A percentile compares a stretch with the other conserved stretches of the same genome.
Conservation (phyloP, 1,140 invertebrate species). For the Hyles vespertilio region DNA sequence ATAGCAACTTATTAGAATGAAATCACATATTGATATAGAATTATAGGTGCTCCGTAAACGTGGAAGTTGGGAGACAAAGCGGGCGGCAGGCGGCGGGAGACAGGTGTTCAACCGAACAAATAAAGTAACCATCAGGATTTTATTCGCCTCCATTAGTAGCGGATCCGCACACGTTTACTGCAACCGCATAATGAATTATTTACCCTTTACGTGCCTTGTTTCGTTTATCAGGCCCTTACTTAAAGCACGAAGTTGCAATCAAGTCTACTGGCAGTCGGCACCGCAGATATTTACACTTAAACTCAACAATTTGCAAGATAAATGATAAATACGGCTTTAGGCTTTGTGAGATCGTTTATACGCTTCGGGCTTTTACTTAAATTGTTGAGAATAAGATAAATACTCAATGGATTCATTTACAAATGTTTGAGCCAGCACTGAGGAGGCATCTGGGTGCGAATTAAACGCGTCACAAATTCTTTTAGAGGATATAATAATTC, state of each 20-base stretch:
- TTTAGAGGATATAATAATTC: no score
- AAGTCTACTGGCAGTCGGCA: no score
- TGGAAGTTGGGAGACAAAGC: no score
- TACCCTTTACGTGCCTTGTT: conserved; percentile 18
- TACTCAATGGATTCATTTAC: conserved; percentile 6
- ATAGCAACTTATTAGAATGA: no score
- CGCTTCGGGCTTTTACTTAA: conserved; percentile 20
- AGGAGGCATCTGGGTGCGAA: background rate
- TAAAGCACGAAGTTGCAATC: conserved; percentile 3
- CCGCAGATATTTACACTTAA: conserved; percentile 5
- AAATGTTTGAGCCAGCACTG: background rate
- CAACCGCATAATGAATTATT: conserved; percentile 16
- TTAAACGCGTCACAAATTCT: background rate
- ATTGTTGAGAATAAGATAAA: conserved; percentile 13
- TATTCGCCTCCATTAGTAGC: conserved; percentile 18
- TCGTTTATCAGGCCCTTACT: background rate
- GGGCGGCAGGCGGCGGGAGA: background rate
- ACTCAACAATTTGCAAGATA: conserved; percentile 22
- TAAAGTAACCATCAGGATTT: conserved; percentile 17
- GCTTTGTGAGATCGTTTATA: conserved; percentile 20
- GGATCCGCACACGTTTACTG: conserved; percentile 9
- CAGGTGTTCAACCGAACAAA: conserved; percentile 21
- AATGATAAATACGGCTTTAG: conserved; percentile 27
- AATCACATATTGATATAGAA: no score
- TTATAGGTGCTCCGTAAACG: no score